Base-by-base conservation (phyloP, 1,140 invertebrate genomes). In the Ruditapes philippinarum region DNA sequence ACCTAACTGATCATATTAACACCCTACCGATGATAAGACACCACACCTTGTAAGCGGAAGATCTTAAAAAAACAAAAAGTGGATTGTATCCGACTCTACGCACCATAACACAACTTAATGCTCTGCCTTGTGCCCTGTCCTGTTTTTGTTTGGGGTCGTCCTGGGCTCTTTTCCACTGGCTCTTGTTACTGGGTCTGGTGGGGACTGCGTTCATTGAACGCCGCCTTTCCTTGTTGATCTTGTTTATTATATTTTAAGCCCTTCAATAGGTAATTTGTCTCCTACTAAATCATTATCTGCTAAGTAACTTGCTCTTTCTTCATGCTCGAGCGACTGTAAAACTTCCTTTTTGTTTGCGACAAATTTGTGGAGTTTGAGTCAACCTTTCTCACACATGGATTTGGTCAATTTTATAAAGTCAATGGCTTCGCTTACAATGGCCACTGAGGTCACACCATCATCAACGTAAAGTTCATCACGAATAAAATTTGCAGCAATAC, bases 1-100 rank as follows among this genome's bases (percentile, higher is more conserved):
- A 22, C 89, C 89, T 11, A 92, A 40, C 0, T 91, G 92, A 31
- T 93, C 92, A 80, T 89, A 91, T 2, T 87, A 12, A 36, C 60
- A 91, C 5, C 45, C 31, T 9, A 89, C 78, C 5, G 40, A 17
- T 12, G 68, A 62, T 73, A 91, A 62, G 11, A 86, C 42, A 11
- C 68, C 62, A 42, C 87, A n/a, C 38, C 88, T 57, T 2, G 81
- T 81, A 19, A 80, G 28, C 0, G 57, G 90, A 40, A 57, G 60
- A 22, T 81, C 76, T 38, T 86, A 38, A 0, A 88, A 5, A 19
- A 14, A 17, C 25, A 82, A 62, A 42, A n/a, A 87, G 60, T 19
- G 86, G 38, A 45, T 80, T 33, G 45, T 76, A 45, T 51, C 87
- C 2, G 73, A 76, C 31, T 76, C 73, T 28, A 76, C 9, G 51